These are phyloP conservation scores for Labeo calbasu DNA, from an alignment of 2,797 vertebrate genomes.

Conservation along the genomic window DNA sequence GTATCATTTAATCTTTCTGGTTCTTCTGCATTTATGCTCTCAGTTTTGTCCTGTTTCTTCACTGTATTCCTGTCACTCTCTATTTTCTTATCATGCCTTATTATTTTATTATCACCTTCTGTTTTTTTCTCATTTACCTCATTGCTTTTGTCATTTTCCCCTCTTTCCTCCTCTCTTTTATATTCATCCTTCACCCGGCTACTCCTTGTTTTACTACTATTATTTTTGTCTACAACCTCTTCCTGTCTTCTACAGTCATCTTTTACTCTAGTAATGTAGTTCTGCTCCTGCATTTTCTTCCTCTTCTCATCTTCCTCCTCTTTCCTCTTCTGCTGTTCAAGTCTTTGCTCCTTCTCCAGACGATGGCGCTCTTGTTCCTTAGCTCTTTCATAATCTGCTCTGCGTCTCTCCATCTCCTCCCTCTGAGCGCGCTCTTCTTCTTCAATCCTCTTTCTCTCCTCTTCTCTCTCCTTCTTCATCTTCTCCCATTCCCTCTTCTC, in stretches of 20 bases:
- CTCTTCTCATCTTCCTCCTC: slow-evolving; percentile 29
- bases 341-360: slow-evolving; percentile 46
- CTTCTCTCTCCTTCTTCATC: slow-evolving; percentile 12
- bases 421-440: slow-evolving; percentile 18
- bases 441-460: slow-evolving; percentile 7
- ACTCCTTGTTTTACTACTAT: background rate
- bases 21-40: slow-evolving; percentile 11
- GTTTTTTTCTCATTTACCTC: background rate
- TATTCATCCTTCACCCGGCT: slow-evolving; percentile 27
- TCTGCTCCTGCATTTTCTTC: slow-evolving; percentile 30
- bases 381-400: slow-evolving; percentile 61
- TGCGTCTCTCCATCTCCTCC: slow-evolving; percentile 43
- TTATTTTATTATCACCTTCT: background rate
- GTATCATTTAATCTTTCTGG: slow-evolving; percentile 5
- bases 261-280: background rate
- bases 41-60: slow-evolving; percentile 24
- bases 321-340: slow-evolving; percentile 31
- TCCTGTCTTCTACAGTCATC: slow-evolving; percentile 23
- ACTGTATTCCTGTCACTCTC: background rate
- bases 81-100: background rate
- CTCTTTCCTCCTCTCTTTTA: slow-evolving; percentile 23
- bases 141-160: background rate
- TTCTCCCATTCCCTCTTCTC: slow-evolving; percentile 25
- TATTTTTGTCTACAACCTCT: background rate
- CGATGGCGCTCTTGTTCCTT: slow-evolving; percentile 62